Evolutionary conservation across 2,113 vertebrate genomes (phyloP).

Genomic region (Oncorhynchus kisutch): DNA sequence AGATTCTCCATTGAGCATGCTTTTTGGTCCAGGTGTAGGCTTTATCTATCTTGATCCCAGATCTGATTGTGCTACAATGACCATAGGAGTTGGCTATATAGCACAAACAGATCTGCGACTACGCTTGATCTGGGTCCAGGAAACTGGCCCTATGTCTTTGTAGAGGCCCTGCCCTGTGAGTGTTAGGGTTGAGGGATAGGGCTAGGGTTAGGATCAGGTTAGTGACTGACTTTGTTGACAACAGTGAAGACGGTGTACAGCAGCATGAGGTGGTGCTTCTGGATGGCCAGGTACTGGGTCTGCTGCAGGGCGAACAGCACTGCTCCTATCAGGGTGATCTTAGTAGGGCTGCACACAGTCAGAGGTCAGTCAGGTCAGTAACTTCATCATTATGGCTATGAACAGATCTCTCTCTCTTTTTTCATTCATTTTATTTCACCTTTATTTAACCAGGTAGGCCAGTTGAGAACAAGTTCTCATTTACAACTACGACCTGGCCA

Average conservation of each 20-base stretch:
- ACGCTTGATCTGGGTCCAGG: no score
- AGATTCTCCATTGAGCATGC: no score
- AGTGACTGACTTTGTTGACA: constrained; percentile 82
- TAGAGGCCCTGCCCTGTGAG: no score
- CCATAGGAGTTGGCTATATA: not conserved
- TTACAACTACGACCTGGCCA: no score
- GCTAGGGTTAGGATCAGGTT: not conserved
- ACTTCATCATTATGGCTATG: not conserved
- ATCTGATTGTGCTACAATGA: not conserved
- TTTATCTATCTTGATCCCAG: no score
- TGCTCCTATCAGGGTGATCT: constrained; percentile 88
- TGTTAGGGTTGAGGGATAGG: no score
- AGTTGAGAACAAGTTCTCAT: no score
- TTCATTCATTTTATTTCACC: no score
- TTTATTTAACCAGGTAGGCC: no score
- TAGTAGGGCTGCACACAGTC: constrained; percentile 79
- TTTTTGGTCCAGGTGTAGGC: no score
- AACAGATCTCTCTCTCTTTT: not conserved
- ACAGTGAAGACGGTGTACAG: constrained; percentile 87
- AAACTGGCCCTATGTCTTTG: no score
- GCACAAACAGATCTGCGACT: no score
- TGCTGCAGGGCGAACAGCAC: constrained; percentile 90
- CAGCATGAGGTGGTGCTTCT: constrained; percentile 86
- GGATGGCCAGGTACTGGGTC: constrained; percentile 77
- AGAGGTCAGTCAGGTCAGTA: not conserved